Evolutionary conservation across 1,140 invertebrate genomes (phyloP).

Genomic region (Atta cephalotes): DNA sequence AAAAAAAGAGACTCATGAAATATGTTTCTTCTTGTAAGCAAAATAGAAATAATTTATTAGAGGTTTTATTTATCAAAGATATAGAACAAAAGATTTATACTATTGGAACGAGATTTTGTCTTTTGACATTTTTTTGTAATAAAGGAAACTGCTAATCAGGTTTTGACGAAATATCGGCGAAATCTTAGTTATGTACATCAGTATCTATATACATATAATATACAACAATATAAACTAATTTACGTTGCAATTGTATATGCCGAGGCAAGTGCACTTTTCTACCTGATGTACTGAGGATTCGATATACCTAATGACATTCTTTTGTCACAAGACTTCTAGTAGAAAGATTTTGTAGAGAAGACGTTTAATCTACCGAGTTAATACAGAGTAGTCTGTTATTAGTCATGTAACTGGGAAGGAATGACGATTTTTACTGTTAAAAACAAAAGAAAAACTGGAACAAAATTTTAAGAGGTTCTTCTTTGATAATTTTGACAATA

Average conservation of each 20-base stretch:
- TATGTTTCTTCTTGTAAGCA: constrained; percentile 24
- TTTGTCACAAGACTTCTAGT: constrained; percentile 43
- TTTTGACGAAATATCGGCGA: background rate
- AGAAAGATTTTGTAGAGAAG: constrained; percentile 2
- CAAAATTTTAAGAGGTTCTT: background rate
- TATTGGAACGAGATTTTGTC: background rate
- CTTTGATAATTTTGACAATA: background rate
- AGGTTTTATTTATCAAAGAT: background rate
- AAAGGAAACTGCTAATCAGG: background rate
- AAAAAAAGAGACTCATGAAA: background rate
- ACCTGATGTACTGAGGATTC: constrained; percentile 54
- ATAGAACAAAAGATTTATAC: background rate
- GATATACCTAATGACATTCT: constrained; percentile 43
- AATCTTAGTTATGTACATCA: constrained; percentile 24
- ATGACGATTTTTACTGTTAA: background rate
- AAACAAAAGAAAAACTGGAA: background rate
- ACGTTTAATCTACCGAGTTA: constrained; percentile 16
- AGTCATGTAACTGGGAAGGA: background rate
- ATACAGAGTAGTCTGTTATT: background rate
- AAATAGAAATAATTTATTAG: background rate
- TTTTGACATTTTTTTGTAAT: constrained; percentile 39
- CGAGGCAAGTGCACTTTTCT: constrained; percentile 74
- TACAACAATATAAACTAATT: constrained; percentile 62
- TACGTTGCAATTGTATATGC: constrained; percentile 66
- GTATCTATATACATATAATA: constrained; percentile 66